A percentile compares a stretch with the other conserved stretches of the same genome.
These are phyloP conservation scores for Drosophila mayri DNA, from an alignment of 1,140 invertebrate species.

Conservation along the genomic window DNA sequence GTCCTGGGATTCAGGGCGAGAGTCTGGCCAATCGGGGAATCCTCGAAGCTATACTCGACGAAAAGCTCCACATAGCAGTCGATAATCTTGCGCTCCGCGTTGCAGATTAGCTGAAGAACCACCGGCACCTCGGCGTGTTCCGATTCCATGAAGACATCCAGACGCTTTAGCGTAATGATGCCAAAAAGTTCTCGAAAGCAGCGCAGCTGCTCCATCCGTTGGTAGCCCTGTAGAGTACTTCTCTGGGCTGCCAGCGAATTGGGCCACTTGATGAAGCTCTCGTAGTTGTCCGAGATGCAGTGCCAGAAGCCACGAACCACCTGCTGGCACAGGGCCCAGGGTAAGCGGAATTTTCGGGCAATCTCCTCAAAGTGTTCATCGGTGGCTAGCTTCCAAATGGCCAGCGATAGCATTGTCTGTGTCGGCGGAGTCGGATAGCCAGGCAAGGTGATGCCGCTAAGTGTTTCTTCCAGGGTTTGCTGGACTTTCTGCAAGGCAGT, in stretches of 20 bases:
- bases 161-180: slow-evolving; percentile 64
- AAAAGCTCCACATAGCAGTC: slow-evolving; percentile 80
- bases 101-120: slow-evolving; percentile 76
- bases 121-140: slow-evolving; percentile 78
- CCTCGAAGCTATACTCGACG: slow-evolving; percentile 74
- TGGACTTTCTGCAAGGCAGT: slow-evolving; percentile 56
- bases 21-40: slow-evolving; percentile 77
- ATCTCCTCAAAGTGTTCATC: slow-evolving; percentile 84
- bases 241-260: slow-evolving; percentile 71
- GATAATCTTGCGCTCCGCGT: slow-evolving; percentile 73
- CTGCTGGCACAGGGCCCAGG: slow-evolving; percentile 67
- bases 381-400: slow-evolving; percentile 79
- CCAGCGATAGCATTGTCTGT: slow-evolving; percentile 71
- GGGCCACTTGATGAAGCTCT: slow-evolving; percentile 81
- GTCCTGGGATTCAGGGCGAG: slow-evolving; percentile 69
- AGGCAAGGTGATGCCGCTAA: slow-evolving; percentile 41
- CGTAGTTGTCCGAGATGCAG: slow-evolving; percentile 76
- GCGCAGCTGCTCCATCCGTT: slow-evolving; percentile 42
- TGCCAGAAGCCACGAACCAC: slow-evolving; percentile 78
- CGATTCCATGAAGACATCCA: slow-evolving; percentile 76
- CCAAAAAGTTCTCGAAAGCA: slow-evolving; percentile 72
- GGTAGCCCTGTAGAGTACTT: slow-evolving; percentile 57
- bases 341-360: slow-evolving; percentile 69
- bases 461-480: slow-evolving; percentile 42
- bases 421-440: slow-evolving; percentile 47